A percentile compares a stretch with the other conserved stretches of the same genome.
These are phyloP conservation scores for Tretioscincus oriximinensis DNA, from an alignment of 2,113 vertebrate species.

Conservation along the genomic window DNA sequence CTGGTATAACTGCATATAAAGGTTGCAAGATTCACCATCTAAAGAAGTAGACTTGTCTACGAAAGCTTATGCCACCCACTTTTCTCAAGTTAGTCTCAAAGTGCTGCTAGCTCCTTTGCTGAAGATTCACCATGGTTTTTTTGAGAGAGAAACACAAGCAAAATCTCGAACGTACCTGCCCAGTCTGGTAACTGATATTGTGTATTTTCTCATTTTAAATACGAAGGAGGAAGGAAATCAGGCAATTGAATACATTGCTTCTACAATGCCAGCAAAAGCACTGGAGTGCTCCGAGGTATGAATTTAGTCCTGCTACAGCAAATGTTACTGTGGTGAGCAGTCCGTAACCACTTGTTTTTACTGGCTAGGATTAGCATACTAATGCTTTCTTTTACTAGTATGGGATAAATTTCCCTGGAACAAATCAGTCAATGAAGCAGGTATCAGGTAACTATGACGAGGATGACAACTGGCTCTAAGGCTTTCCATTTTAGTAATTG, in stretches of 20 bases:
- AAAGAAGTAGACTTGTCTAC: too few relatives aligned
- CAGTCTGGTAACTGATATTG: constrained; percentile 53
- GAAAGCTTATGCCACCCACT: too few relatives aligned
- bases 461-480: constrained; percentile 32
- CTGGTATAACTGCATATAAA: background rate
- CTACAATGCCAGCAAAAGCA: constrained; percentile 69
- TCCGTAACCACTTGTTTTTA: constrained; percentile 56
- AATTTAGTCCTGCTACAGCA: constrained; percentile 66
- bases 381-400: constrained; percentile 45
- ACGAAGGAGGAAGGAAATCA: constrained; percentile 54
- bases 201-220: constrained; percentile 58
- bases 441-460: constrained; percentile 60
- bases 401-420: constrained; percentile 52
- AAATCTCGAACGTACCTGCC: constrained; percentile 41
- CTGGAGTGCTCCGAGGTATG: constrained; percentile 70
- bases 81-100: too few relatives aligned
- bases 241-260: constrained; percentile 60
- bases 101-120: too few relatives aligned
- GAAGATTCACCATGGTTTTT: background rate
- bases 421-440: constrained; percentile 60
- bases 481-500: constrained; percentile 17
- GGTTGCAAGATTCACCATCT: background rate
- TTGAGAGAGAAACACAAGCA: background rate
- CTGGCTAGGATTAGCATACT: constrained; percentile 50
- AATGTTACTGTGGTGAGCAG: constrained; percentile 66